Percentiles rank a stretch among this genome's conserved stretches.
Conservation (phyloP, 2,888 invertebrate species). For the Rhyacophila evoluta region DNA sequence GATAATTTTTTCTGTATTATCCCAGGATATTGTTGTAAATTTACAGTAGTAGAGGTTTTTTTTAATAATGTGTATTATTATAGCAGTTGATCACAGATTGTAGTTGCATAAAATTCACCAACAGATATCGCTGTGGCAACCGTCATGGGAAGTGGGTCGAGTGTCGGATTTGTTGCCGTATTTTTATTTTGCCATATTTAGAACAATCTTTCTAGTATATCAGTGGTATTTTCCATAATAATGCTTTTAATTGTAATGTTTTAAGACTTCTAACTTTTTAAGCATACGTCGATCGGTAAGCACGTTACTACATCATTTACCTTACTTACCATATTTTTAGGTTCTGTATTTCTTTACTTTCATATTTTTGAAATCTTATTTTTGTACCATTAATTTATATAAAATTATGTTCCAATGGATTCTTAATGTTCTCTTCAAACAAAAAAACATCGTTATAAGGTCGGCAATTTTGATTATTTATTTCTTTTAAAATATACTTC, state of each 20-base stretch:
- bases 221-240: conserved; percentile 28
- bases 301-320: conserved; percentile 29
- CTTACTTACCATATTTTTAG: conserved; percentile 47
- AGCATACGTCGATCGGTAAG: conserved; percentile 39
- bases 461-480: conserved; percentile 2
- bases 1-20: no score
- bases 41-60: no score
- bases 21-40: no score
- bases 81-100: neutral
- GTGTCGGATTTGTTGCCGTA: conserved; percentile 49
- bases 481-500: conserved; percentile 12
- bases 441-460: neutral
- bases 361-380: conserved; percentile 37
- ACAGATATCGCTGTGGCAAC: conserved; percentile 45
- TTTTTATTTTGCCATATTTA: conserved; percentile 52
- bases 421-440: neutral
- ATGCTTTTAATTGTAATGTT: conserved; percentile 35
- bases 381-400: conserved; percentile 23
- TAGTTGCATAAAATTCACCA: neutral
- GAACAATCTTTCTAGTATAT: conserved; percentile 37
- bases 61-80: no score
- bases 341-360: conserved; percentile 46
- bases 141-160: conserved; percentile 52
- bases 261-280: conserved; percentile 37
- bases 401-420: neutral